Evolutionary conservation across 2,888 invertebrate genomes (phyloP), one percentile per base, ranked within the genome.

Genomic region (Himalopsyche anomala): DNA sequence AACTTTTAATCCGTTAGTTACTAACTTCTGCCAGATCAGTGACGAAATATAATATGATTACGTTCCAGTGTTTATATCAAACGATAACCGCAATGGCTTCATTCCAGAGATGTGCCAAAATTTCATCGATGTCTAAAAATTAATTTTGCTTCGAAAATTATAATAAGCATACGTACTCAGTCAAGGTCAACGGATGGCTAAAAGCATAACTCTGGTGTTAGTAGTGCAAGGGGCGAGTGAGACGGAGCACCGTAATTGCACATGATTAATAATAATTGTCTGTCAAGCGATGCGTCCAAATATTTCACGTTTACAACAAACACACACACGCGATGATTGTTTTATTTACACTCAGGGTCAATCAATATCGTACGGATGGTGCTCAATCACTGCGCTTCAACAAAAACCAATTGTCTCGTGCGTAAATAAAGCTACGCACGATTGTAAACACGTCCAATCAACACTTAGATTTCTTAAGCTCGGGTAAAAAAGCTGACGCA

Each of bases 131-230:
- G 28, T 36, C 12, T 12, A 74, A 74, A 38, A 36, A 15, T 38
- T 36, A 1, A 5, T 4, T 36, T 15, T 15, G 38, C 38, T 74
- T 38, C 74, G 38, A 74, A 74, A 74, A 74, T 74, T 36, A 38
- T 12, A 74, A 74, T 38, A 36, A 74, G 38, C 36, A 74, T 74
- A 74, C 36, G 74, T 74, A 74, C 74, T 28, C 19, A 36, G 80
- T 17, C 80, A 80, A 45, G 80, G 45, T 80, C 80, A 80, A 19
- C 42, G 42, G 45, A n/a, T 80, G n/a, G 80, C 80, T 51, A 42
- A 51, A 80, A 80, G 40, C 45, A 80, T 42, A 19, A 45, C 17
- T 36, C 17, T n/a, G 28, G 45, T n/a, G 80, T 42, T 45, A 80
- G 80, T 45, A n/a, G 45, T 40, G 51, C 80, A 45, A 28, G n/a